Evolutionary conservation across 2,888 invertebrate genomes (phyloP), one percentile per base, ranked within the genome.

Genomic region (Acanthococcus lagerstroemiae): DNA sequence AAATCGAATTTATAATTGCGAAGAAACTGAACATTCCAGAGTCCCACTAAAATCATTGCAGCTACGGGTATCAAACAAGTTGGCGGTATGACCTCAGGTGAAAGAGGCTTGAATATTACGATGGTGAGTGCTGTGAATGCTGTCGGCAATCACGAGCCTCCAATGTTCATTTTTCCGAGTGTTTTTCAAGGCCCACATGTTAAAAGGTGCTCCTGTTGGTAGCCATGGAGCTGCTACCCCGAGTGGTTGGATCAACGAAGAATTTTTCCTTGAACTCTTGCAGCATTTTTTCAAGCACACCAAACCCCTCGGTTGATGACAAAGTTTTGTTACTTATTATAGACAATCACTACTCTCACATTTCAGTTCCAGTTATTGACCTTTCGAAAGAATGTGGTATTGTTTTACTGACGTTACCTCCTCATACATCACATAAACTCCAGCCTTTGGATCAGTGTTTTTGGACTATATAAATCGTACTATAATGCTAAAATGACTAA

Each of bases 1-100:
- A n/a, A n/a, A n/a, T 15, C 25, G 67, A 22, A 74, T 77, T 55
- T 76, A 73, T 66, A 76, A 76, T 70, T 67, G 74, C 25, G 76
- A 77, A n/a, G 60, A 60, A 60, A 7, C 21, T 17, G 60, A n/a
- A 61, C 61, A 5, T 48, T 61, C 21, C 61, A 25, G 26, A n/a
- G 27, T 5, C 5, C 27, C 4, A 5, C 4, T 3, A 50, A 24
- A 26, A 30, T 61, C 3, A 6, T 61, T 4, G 26, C 61, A 19
- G 25, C 22, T 3, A 61, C 2, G 6, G 48, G 52, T 3, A 17
- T 6, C 9, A 22, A 26, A 3, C n/a, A 12, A 2, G 61, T 61
- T 7, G 46, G 15, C 7, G n/a, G 21, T 27, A 27, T 50, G 17
- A 30, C 30, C 3, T 52, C 55, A 2, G 65, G 15, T 24, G 65